phyloP scores from a whole-genome alignment of 2,797 vertebrate species.

The Cygnus olor region DNA sequence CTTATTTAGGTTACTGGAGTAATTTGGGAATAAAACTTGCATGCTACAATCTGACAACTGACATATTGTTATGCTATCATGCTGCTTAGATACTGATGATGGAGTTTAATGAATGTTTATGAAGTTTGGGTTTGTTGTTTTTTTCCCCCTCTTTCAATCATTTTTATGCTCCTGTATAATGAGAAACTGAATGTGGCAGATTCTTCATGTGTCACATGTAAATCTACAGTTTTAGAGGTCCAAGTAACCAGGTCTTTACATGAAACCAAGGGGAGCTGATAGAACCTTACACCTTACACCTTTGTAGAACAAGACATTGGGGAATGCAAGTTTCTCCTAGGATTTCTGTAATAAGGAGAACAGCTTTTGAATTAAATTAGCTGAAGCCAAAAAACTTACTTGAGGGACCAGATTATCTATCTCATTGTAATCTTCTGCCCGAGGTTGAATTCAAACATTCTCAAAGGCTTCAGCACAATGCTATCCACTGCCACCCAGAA shows the following conservation, averaged over 20 bases:
- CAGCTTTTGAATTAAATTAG: slow-evolving; percentile 19
- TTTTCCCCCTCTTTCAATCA: not conserved
- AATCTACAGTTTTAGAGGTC: not conserved
- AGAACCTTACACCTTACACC: not conserved
- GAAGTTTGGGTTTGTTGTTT: slow-evolving; percentile 4
- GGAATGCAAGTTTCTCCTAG: not conserved
- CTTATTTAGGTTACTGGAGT: slow-evolving; percentile 74
- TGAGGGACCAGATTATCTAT: slow-evolving; percentile 21
- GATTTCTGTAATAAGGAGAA: slow-evolving; percentile 7
- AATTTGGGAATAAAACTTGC: slow-evolving; percentile 72
- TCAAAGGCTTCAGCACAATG: slow-evolving; percentile 3
- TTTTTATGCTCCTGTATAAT: slow-evolving; percentile 25
- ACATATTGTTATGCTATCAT: slow-evolving; percentile 29
- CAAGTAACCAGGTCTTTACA: not conserved
- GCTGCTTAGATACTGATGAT: not conserved
- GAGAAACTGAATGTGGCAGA: not conserved
- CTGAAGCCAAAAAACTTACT: slow-evolving; percentile 31
- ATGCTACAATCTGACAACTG: slow-evolving; percentile 70
- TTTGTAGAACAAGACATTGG: not conserved
- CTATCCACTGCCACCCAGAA: not conserved
- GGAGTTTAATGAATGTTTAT: slow-evolving; percentile 36
- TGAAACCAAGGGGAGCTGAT: not conserved
- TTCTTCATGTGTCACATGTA: not conserved
- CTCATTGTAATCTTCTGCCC: slow-evolving; percentile 16
- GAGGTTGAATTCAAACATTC: not conserved